Evolutionary conservation across 2,888 invertebrate genomes (phyloP).

Genomic region (Antheraea yamamai): DNA sequence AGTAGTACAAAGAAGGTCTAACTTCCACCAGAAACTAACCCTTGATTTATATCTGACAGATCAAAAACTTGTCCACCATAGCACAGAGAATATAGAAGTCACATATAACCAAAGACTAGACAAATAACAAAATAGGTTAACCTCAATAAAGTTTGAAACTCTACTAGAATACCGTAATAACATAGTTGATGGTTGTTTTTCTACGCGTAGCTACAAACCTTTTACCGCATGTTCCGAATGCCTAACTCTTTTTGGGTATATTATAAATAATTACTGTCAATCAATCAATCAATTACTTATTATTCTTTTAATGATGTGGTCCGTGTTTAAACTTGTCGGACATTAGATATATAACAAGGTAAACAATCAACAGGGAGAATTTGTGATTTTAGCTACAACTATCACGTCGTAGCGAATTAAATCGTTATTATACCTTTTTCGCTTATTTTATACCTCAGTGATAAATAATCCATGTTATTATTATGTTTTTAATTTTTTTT

Average conservation of each 20-base stretch:
- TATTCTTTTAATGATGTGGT: background rate
- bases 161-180: background rate
- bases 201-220: background rate
- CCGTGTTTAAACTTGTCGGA: background rate
- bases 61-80: background rate
- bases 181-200: background rate
- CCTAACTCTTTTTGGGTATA: background rate
- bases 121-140: background rate
- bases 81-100: background rate
- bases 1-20: no score
- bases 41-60: background rate
- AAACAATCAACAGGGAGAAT: background rate
- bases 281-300: background rate
- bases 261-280: slow-evolving; percentile 1
- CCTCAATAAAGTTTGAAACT: background rate
- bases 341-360: background rate
- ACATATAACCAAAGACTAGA: background rate
- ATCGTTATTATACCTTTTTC: background rate
- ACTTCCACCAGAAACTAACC: no score
- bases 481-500: no score
- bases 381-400: background rate
- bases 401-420: background rate
- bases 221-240: background rate
- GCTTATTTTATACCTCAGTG: background rate
- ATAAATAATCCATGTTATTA: no score